A percentile compares a stretch with the other conserved stretches of the same genome.
Evolutionary conservation across 2,797 vertebrate genomes (phyloP).

Genomic region (Chromobotia macracanthus): DNA sequence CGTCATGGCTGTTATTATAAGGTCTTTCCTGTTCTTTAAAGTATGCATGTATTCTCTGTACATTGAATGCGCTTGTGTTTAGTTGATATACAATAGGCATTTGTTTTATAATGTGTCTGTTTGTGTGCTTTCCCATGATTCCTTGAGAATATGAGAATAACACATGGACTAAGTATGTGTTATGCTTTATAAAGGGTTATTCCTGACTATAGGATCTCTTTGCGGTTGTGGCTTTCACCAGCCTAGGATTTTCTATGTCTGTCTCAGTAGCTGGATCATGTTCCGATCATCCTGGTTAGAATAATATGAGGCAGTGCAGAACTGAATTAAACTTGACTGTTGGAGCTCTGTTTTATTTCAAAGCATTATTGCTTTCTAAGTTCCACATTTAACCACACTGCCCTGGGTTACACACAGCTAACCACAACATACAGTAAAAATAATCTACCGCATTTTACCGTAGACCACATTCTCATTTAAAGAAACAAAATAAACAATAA

Average conservation of each 20-base stretch:
- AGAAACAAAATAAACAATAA: slow-evolving; percentile 12
- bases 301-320: slow-evolving; percentile 16
- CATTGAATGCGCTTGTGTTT: background rate
- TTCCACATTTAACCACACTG: background rate
- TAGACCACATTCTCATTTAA: slow-evolving; percentile 2
- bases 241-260: slow-evolving; percentile 12
- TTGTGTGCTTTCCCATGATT: slow-evolving; percentile 10
- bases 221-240: slow-evolving; percentile 34
- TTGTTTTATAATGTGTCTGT: background rate
- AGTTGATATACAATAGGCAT: background rate
- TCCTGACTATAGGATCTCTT: slow-evolving; percentile 5
- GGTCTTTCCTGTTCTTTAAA: slow-evolving; percentile 1
- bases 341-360: slow-evolving; percentile 42
- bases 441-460: slow-evolving; percentile 3
- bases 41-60: background rate
- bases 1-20: slow-evolving; percentile 49
- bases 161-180: slow-evolving; percentile 16
- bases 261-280: slow-evolving; percentile 14
- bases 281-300: slow-evolving; percentile 20
- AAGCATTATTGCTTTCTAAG: slow-evolving; percentile 20
- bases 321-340: slow-evolving; percentile 25
- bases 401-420: slow-evolving; percentile 3
- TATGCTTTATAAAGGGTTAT: slow-evolving; percentile 18
- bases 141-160: slow-evolving; percentile 26
- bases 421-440: slow-evolving; percentile 26